Conservation (phyloP, 1,140 invertebrate genomes). For the Adoxophyes honmai region DNA sequence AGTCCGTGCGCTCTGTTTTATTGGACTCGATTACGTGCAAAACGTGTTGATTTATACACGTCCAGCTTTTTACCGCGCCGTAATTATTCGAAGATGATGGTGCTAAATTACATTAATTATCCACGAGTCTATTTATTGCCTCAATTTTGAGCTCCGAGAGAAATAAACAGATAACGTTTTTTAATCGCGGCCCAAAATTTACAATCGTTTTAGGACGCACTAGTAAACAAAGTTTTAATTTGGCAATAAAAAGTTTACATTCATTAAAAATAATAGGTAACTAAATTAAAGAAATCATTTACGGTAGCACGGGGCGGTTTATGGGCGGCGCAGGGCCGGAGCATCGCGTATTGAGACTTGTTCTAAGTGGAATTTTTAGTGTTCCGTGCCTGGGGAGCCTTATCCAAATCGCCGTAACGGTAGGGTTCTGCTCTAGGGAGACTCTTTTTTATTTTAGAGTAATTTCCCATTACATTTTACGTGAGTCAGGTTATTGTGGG, state of each 20-base stretch:
- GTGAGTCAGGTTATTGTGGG: conserved; percentile 63
- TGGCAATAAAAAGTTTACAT: conserved; percentile 13
- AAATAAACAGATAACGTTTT: neutral
- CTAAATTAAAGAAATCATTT: conserved; percentile 11
- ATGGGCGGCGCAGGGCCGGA: conserved; percentile 18
- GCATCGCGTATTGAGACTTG: conserved; percentile 64
- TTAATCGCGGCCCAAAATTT: conserved; percentile 1
- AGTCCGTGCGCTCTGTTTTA: conserved; percentile 23
- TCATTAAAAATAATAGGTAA: conserved; percentile 15
- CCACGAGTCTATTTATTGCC: neutral
- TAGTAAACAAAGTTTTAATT: conserved; percentile 9
- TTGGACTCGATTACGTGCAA: conserved; percentile 18
- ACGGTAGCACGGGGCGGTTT: neutral
- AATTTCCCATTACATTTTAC: conserved; percentile 75
- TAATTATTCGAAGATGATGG: no score
- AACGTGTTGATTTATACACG: conserved; percentile 9
- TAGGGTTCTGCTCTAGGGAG: conserved; percentile 53
- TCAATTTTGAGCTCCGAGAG: neutral
- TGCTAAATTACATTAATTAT: neutral
- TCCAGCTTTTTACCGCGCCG: no score
- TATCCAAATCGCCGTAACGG: conserved; percentile 71
- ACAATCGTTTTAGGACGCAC: neutral
- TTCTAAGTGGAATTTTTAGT: conserved; percentile 71
- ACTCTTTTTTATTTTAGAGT: conserved; percentile 74
- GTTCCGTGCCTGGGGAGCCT: conserved; percentile 57